Percentiles rank a stretch among this genome's conserved stretches.
Evolutionary conservation across 2,888 invertebrate species (phyloP).

Genomic region (Alcis repandata): DNA sequence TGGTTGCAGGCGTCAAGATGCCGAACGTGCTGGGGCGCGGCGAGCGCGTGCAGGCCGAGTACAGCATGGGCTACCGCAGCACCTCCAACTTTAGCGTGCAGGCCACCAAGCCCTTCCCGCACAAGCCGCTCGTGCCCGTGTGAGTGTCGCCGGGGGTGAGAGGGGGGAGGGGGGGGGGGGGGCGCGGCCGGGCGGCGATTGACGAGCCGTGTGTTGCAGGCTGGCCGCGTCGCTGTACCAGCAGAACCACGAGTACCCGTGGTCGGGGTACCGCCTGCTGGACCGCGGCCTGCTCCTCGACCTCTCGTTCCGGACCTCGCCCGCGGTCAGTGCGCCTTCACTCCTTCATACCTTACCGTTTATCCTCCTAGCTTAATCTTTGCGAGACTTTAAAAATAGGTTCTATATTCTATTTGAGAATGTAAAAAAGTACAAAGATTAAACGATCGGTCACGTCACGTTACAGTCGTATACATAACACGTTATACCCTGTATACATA

Average conservation of each 20-base stretch:
- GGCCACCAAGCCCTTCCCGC: conserved; percentile 94
- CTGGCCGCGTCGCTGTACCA: conserved; percentile 91
- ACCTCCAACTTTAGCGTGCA: conserved; percentile 93
- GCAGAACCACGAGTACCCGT: conserved; percentile 91
- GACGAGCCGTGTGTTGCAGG: conserved; percentile 72
- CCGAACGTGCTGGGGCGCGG: conserved; percentile 96
- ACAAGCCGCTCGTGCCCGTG: conserved; percentile 88
- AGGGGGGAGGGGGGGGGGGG: no score
- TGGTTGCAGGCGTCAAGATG: conserved; percentile 86
- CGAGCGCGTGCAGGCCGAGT: conserved; percentile 93
- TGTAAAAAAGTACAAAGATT: no score
- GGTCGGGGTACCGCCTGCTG: conserved; percentile 93
- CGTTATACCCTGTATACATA: no score
- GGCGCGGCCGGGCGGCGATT: conserved; percentile 29
- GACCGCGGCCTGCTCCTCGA: conserved; percentile 93
- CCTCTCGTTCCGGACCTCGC: conserved; percentile 89
- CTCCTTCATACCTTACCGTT: background rate
- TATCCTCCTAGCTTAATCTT: no score
- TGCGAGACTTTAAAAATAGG: no score
- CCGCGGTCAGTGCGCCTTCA: conserved; percentile 71
- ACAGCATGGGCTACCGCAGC: conserved; percentile 94
- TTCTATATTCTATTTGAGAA: no score
- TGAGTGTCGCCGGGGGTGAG: no score
- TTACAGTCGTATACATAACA: background rate
- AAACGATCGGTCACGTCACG: background rate